Evolutionary conservation across 2,888 invertebrate species (phyloP).

Genomic region (Spatulosminthurus flaviceps): DNA sequence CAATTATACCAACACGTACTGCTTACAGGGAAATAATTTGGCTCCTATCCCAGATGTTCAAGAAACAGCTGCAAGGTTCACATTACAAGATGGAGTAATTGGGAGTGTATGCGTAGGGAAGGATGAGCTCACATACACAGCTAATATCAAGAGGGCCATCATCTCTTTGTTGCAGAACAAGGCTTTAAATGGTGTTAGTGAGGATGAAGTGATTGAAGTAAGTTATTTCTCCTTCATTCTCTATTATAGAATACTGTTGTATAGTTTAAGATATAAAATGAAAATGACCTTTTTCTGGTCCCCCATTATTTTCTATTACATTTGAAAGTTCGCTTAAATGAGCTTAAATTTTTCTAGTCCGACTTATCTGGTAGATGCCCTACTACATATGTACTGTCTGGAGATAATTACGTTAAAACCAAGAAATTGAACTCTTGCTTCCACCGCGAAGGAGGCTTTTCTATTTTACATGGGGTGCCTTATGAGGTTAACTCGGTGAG

Average conservation of each 20-base stretch:
- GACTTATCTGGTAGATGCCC: constrained; percentile 46
- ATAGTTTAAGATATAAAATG: no score
- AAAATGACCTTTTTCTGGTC: no score
- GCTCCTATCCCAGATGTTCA: not conserved
- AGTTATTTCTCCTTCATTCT: not conserved
- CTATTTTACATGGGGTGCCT: constrained; percentile 33
- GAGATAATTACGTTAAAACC: constrained; percentile 34
- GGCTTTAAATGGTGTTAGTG: constrained; percentile 30
- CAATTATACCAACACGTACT: not conserved
- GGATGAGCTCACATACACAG: constrained; percentile 78
- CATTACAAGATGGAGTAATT: constrained; percentile 76
- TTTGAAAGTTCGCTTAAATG: no score
- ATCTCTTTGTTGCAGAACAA: constrained; percentile 78
- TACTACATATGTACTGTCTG: constrained; percentile 22
- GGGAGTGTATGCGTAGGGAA: constrained; percentile 78
- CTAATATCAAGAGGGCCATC: constrained; percentile 91
- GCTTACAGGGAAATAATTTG: not conserved
- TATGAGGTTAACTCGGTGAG: constrained; percentile 40
- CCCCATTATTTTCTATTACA: no score
- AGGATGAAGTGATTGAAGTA: constrained; percentile 38
- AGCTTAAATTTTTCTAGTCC: constrained; percentile 24
- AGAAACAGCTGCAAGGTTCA: constrained; percentile 16
- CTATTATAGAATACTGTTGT: no score
- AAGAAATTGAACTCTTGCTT: constrained; percentile 34
- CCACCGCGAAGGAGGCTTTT: constrained; percentile 38